Percentiles rank a stretch among this genome's conserved stretches.
These are phyloP conservation scores for Grallaria varia DNA, from an alignment of 2,113 vertebrate genomes.

Conservation along the genomic window DNA sequence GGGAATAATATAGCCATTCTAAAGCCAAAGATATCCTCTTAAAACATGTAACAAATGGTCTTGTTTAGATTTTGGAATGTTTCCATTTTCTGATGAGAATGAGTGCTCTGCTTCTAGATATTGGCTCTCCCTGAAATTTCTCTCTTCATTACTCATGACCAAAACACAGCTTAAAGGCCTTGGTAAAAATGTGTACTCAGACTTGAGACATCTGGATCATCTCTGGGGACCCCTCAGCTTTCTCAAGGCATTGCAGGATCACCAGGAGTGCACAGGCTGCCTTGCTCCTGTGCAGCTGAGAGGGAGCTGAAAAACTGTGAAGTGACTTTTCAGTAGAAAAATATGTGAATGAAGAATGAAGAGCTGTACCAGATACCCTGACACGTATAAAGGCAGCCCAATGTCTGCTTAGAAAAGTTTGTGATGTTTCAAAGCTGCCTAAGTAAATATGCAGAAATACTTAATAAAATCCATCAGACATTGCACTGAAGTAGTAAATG, in stretches of 20 bases:
- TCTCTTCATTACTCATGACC: not conserved
- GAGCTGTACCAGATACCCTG: not conserved
- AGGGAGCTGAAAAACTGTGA: not conserved
- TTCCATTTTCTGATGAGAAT: not conserved
- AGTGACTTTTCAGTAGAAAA: not conserved
- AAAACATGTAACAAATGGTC: not conserved
- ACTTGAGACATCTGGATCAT: not conserved
- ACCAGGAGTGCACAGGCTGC: not conserved
- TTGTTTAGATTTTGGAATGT: not conserved
- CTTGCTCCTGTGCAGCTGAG: not conserved
- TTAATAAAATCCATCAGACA: not conserved
- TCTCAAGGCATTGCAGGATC: not conserved
- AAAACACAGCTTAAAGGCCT: not conserved
- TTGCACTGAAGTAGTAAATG: not conserved
- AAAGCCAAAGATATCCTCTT: not conserved
- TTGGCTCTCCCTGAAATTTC: not conserved
- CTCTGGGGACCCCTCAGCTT: not conserved
- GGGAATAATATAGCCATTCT: not conserved
- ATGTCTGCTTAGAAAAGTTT: not conserved
- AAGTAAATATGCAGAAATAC: not conserved
- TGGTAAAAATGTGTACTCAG: not conserved
- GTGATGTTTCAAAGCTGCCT: not conserved
- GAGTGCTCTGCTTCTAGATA: not conserved
- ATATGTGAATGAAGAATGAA: not conserved
- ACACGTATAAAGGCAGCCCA: not conserved